Evolutionary conservation across 2,888 invertebrate genomes (phyloP), one percentile per base, ranked within the genome.

Genomic region (Papilio demoleus): DNA sequence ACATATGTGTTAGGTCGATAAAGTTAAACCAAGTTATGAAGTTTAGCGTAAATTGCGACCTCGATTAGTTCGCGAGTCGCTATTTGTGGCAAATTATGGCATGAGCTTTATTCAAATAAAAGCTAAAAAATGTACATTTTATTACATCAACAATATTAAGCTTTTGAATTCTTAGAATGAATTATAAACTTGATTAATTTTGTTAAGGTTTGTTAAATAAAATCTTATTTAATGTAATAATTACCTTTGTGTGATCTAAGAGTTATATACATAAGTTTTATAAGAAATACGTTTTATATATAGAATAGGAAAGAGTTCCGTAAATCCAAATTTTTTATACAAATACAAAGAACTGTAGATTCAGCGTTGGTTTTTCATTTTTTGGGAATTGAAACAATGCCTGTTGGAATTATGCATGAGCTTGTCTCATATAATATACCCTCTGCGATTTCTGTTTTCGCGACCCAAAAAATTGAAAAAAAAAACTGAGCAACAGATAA

Each of bases 61-160:
- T 81, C 84, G 84, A 85, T 83, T 79, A 84, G 77, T 79, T 76
- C 64, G 74, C 76, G 76, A 75, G 77, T 73, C 75, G 79, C 78
- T 78, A 81, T 86, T 82, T 80, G 79, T 79, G 79, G 81, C 77
- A 82, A 85, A 85, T 87, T 83, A 84, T 75, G 76, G 77, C 75
- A 72, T 61, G 36, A 34, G 53, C 42, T 65, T 61, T 61, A 61
- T 53, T 65, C 27, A 38, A 68, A 22, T 60, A 17, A 50, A 64
- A 50, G 64, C 42, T 50, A 12, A 17, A 31, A 50, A 65, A 27
- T 50, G 27, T 45, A n/a, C 19, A 42, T 59, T 65, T 53, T 65
- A 68, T 65, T 50, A 40, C 36, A 47, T 11, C 22, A 40, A 59
- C 22, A 42, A 45, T 12, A 17, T 38, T 11, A 11, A 53, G 31